A percentile compares a stretch with the other conserved stretches of the same genome.
phyloP scores from a whole-genome alignment of 2,797 vertebrate species.

The Tadarida brasiliensis region DNA sequence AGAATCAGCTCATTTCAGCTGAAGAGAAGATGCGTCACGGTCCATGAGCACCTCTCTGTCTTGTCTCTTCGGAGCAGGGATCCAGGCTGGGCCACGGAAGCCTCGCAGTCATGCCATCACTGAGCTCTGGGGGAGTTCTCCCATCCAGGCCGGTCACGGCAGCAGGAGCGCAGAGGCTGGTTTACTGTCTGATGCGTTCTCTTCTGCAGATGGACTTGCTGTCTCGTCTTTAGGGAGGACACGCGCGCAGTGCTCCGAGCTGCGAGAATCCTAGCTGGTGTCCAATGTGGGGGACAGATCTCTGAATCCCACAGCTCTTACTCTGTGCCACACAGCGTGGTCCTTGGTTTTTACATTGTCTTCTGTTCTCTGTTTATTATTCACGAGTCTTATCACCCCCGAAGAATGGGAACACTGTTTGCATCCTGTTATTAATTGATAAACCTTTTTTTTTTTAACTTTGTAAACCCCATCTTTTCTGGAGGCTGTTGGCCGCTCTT shows the following conservation, averaged over 20 bases:
- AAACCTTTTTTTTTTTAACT: background rate
- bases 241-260: rapidly evolving
- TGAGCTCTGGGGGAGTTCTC: background rate
- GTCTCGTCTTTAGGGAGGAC: background rate
- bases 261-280: background rate
- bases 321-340: rapidly evolving
- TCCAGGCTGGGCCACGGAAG: background rate
- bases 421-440: background rate
- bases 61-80: background rate
- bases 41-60: background rate
- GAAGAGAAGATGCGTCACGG: background rate
- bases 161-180: background rate
- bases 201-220: background rate
- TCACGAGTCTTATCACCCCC: background rate
- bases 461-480: background rate
- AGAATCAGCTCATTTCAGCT: background rate
- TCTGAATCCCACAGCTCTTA: background rate
- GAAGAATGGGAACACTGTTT: background rate
- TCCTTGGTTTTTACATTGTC: background rate
- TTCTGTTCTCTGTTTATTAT: background rate
- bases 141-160: background rate
- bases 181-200: rapidly evolving
- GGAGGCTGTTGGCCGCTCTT: background rate
- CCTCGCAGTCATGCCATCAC: background rate
- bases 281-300: background rate